Evolutionary conservation across 2,888 invertebrate species (phyloP).

Genomic region (Helicoverpa assulta): DNA sequence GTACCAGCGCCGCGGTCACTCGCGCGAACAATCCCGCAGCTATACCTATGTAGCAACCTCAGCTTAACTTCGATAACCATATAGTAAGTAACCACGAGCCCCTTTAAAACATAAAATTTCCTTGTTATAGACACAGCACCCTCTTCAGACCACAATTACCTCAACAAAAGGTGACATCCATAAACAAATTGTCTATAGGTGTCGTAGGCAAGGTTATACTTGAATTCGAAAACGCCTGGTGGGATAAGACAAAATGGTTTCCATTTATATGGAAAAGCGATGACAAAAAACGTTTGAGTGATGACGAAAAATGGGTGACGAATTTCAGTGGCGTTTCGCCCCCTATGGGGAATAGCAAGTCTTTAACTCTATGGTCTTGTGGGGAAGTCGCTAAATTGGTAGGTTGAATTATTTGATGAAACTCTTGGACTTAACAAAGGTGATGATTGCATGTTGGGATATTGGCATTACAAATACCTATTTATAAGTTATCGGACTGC

Average conservation of each 20-base stretch:
- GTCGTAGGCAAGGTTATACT: constrained; percentile 93
- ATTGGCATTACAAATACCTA: too few species aligned
- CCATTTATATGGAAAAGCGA: constrained; percentile 74
- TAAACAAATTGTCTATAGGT: constrained; percentile 91
- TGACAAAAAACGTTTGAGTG: constrained; percentile 57
- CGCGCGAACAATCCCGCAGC: too few species aligned
- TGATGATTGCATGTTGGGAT: too few species aligned
- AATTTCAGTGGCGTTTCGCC: constrained; percentile 62
- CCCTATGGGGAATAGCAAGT: constrained; percentile 65
- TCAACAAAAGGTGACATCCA: constrained; percentile 87
- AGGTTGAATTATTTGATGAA: constrained; percentile 7
- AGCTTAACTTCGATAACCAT: too few species aligned
- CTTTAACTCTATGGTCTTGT: constrained; percentile 70
- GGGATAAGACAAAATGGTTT: constrained; percentile 73
- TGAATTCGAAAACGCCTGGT: constrained; percentile 91
- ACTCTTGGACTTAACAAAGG: too few species aligned
- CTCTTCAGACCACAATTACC: constrained; percentile 91
- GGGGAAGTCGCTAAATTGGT: constrained; percentile 44
- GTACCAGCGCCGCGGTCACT: too few species aligned
- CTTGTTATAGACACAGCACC: constrained; percentile 72
- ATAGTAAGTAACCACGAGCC: too few species aligned
- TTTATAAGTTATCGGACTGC: too few species aligned
- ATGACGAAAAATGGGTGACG: constrained; percentile 69
- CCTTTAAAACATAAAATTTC: too few species aligned
- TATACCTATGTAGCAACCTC: too few species aligned